Percentiles rank a stretch among this genome's conserved stretches.
phyloP scores from a whole-genome alignment of 1,140 invertebrate genomes.

The Pseudomyrmex dendroicus region DNA sequence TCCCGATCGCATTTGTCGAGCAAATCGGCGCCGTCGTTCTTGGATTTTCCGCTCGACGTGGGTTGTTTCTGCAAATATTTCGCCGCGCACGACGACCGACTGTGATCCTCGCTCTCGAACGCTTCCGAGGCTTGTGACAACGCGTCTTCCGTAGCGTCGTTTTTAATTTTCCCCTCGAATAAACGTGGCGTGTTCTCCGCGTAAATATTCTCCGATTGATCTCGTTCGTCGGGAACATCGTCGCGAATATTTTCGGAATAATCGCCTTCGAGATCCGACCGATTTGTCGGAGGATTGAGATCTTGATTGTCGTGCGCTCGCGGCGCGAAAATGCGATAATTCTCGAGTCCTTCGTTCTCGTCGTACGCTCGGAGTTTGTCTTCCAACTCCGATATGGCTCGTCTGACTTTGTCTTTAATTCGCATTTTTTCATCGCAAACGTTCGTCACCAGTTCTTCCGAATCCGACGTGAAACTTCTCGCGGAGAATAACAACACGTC shows the following conservation, averaged over 20 bases:
- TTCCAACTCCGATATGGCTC: background rate
- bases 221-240: background rate
- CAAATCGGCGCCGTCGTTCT: background rate
- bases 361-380: background rate
- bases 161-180: background rate
- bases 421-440: background rate
- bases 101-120: slow-evolving; percentile 18
- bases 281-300: background rate
- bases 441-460: background rate
- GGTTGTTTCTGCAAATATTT: background rate
- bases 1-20: slow-evolving; percentile 24
- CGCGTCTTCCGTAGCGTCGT: background rate
- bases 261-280: background rate
- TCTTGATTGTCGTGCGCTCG: background rate
- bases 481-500: background rate
- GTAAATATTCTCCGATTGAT: background rate
- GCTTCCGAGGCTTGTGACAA: slow-evolving; percentile 10
- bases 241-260: background rate
- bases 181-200: background rate
- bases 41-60: background rate
- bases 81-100: slow-evolving; percentile 16
- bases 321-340: background rate
- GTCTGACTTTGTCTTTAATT: background rate
- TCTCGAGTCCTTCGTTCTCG: background rate
- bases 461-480: slow-evolving; percentile 9